phyloP scores from a whole-genome alignment of 2,888 invertebrate genomes.

The Callyntrura sp. region DNA sequence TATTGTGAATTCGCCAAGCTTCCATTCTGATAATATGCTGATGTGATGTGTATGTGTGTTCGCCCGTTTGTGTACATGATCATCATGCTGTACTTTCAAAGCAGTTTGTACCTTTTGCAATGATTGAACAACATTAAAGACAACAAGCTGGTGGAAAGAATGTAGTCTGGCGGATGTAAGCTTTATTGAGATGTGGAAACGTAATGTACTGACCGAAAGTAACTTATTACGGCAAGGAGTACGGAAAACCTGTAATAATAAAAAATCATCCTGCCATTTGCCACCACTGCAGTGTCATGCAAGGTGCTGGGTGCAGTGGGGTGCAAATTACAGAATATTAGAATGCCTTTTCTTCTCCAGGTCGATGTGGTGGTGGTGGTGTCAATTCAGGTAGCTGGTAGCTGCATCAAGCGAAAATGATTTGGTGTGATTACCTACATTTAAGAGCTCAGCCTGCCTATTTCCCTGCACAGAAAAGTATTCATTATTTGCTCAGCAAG shows the following conservation, averaged over 20 bases:
- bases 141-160: not conserved
- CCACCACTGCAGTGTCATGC: not conserved
- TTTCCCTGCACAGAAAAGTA: not conserved
- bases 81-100: not conserved
- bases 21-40: not conserved
- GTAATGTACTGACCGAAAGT: not conserved
- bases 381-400: conserved; percentile 63
- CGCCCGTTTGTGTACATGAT: not conserved
- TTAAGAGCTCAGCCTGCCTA: conserved; percentile 13
- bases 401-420: not conserved
- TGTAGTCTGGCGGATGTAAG: not conserved
- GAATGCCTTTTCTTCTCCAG: conserved; percentile 33
- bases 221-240: conserved; percentile 50
- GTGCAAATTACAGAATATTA: not conserved
- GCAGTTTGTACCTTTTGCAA: not conserved
- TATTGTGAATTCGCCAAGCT: not conserved
- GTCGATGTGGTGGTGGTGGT: not conserved
- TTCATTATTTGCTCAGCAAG: conserved; percentile 38
- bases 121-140: conserved; percentile 34
- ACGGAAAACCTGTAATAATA: conserved; percentile 15
- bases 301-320: not conserved
- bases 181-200: not conserved
- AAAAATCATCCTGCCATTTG: not conserved
- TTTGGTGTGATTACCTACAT: conserved; percentile 22
- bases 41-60: too few relatives aligned